Evolutionary conservation across 2,797 vertebrate genomes (phyloP).

Genomic region (Morus bassanus): DNA sequence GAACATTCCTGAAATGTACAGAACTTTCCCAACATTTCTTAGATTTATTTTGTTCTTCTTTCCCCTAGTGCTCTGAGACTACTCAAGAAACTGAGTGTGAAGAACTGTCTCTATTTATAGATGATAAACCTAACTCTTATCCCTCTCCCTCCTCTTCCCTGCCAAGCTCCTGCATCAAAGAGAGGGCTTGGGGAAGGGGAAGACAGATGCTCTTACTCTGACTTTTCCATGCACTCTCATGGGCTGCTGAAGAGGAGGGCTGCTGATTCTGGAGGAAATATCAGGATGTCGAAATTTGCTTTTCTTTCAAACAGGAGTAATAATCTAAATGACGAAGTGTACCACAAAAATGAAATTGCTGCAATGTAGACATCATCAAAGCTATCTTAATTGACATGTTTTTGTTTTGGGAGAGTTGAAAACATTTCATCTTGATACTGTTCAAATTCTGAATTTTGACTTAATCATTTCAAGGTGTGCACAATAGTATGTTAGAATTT

Average conservation of each 20-base stretch:
- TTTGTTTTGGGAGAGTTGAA: neutral
- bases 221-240: neutral
- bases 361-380: neutral
- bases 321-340: neutral
- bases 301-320: neutral
- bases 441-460: neutral
- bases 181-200: neutral
- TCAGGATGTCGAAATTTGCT: neutral
- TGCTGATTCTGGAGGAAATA: neutral
- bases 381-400: neutral
- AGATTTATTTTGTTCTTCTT: neutral
- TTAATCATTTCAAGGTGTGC: neutral
- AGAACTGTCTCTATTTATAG: conserved; percentile 30
- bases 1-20: neutral
- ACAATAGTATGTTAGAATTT: neutral
- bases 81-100: conserved; percentile 19
- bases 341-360: neutral
- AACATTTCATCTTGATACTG: neutral
- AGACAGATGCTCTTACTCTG: neutral
- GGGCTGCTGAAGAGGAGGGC: neutral
- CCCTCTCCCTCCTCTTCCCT: neutral
- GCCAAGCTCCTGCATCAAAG: neutral
- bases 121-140: conserved; percentile 14
- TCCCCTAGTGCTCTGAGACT: neutral
- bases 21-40: neutral